Percentiles rank a stretch among this genome's conserved stretches.
Conservation (phyloP, 2,113 vertebrate genomes). For the Thamnophis sirtalis region DNA sequence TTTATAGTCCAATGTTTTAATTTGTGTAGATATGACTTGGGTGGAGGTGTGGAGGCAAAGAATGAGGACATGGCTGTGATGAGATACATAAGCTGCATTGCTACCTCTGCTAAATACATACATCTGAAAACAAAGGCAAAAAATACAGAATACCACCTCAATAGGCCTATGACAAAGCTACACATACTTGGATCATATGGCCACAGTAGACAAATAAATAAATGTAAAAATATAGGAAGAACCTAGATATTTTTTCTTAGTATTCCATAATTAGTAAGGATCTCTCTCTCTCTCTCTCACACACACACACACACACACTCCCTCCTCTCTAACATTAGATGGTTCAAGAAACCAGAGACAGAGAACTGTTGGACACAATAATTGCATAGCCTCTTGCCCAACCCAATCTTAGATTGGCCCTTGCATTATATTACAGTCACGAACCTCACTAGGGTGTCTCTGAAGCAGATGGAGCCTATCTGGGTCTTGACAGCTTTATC, state of each 20-base stretch:
- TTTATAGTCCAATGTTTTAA: not conserved
- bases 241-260: not conserved
- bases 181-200: not conserved
- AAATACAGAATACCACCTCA: not conserved
- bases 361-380: not conserved
- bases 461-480: constrained; percentile 40
- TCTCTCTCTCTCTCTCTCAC: too few relatives aligned
- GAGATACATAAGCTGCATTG: not conserved
- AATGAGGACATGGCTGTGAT: not conserved
- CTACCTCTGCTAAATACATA: not conserved
- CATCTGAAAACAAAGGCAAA: not conserved
- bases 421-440: constrained; percentile 32
- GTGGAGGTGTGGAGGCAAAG: not conserved
- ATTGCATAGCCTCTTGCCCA: not conserved
- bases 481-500: constrained; percentile 56
- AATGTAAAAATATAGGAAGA: not conserved
- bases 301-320: too few relatives aligned
- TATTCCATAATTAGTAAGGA: not conserved
- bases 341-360: not conserved
- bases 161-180: not conserved
- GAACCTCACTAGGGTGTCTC: constrained; percentile 38
- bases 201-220: not conserved
- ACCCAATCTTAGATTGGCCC: not conserved
- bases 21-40: not conserved
- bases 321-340: not conserved